Conservation (phyloP, 2,888 invertebrate genomes). For the Caenorhabditis angaria region DNA sequence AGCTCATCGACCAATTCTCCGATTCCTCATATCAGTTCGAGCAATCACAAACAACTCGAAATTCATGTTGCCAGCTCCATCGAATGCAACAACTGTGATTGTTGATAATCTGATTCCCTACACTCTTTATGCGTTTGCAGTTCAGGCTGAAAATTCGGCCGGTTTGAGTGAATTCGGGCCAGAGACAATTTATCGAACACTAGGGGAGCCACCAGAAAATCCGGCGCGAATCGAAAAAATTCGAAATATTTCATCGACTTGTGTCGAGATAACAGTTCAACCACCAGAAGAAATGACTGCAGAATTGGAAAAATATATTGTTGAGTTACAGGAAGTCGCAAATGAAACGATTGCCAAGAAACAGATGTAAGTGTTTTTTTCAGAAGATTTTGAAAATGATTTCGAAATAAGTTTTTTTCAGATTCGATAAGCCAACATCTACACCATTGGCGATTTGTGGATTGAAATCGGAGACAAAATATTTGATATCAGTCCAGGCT, state of each 20-base stretch:
- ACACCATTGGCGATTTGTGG: constrained; percentile 54
- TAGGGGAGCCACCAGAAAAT: constrained; percentile 59
- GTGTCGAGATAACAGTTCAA: constrained; percentile 54
- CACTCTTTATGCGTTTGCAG: constrained; percentile 55
- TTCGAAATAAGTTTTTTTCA: neutral
- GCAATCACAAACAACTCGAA: constrained; percentile 35
- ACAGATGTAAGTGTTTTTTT: constrained; percentile 6
- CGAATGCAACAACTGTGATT: constrained; percentile 60
- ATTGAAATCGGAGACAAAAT: constrained; percentile 52
- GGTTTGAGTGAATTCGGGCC: constrained; percentile 68
- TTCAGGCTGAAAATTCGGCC: constrained; percentile 68
- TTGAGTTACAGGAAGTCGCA: constrained; percentile 11
- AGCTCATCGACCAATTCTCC: constrained; percentile 54
- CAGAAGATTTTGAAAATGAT: neutral
- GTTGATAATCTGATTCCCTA: constrained; percentile 57
- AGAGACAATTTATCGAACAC: constrained; percentile 61
- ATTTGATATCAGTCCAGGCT: constrained; percentile 57
- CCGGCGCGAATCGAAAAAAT: constrained; percentile 57
- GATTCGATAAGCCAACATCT: constrained; percentile 38
- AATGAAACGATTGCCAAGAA: constrained; percentile 22
- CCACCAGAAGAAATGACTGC: constrained; percentile 51
- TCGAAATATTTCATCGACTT: constrained; percentile 56
- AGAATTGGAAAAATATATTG: constrained; percentile 35
- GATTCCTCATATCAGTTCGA: constrained; percentile 35
- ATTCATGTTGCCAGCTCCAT: constrained; percentile 59